Conservation (phyloP, 2,888 invertebrate species). For the Chelonus formosanus region DNA sequence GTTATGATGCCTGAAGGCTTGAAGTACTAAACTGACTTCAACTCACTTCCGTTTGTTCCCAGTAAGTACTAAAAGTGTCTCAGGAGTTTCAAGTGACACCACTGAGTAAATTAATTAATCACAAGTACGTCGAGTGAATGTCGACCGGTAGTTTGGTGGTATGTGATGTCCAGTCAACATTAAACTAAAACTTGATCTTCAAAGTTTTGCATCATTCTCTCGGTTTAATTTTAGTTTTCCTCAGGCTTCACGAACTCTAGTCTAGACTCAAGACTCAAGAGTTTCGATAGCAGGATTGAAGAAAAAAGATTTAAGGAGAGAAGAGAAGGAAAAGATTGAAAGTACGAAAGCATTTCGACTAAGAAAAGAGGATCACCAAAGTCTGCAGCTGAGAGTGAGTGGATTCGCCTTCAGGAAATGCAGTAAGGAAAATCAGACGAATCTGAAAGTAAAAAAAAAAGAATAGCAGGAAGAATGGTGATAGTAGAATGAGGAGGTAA, state of each 20-base stretch:
- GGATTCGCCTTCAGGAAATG: conserved; percentile 23
- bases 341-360: conserved; percentile 23
- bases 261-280: background rate
- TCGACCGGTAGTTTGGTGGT: conserved; percentile 7
- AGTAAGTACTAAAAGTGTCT: conserved; percentile 10
- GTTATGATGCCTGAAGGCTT: conserved; percentile 2
- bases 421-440: conserved; percentile 25
- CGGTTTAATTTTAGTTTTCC: background rate
- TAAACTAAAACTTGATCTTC: conserved; percentile 17
- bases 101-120: conserved; percentile 37
- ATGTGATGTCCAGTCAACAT: conserved; percentile 28
- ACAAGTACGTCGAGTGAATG: conserved; percentile 17
- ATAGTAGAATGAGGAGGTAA: conserved; percentile 10
- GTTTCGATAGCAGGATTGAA: conserved; percentile 18
- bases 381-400: conserved; percentile 32
- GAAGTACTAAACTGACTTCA: background rate
- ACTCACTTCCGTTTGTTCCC: background rate
- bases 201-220: background rate
- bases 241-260: background rate
- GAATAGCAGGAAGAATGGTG: conserved; percentile 3
- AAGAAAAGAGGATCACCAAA: conserved; percentile 24
- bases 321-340: conserved; percentile 16
- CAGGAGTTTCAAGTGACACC: conserved; percentile 26
- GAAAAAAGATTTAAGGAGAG: conserved; percentile 1
- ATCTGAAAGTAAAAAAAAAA: conserved; percentile 8